Conservation (phyloP, 2,113 vertebrate species). For the Siniperca chuatsi region DNA sequence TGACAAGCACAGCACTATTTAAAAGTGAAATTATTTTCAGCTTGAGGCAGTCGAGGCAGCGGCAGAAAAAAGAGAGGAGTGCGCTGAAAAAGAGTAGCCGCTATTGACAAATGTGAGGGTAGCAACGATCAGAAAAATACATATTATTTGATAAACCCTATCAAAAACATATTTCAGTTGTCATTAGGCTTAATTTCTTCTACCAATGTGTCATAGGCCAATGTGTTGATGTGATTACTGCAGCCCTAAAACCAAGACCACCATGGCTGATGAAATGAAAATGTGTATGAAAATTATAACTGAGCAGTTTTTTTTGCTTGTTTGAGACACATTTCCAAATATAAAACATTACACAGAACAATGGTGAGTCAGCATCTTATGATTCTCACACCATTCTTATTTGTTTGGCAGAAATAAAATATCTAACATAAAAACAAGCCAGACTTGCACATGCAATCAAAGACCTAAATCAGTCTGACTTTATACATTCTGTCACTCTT, state of each 20-base stretch:
- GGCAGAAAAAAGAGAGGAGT: not conserved
- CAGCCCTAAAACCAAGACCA: not conserved
- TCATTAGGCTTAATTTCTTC: not conserved
- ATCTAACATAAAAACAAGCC: not conserved
- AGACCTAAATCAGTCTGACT: not conserved
- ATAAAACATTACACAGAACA: conserved; percentile 21
- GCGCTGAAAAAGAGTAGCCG: conserved; percentile 22
- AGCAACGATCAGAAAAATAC: not conserved
- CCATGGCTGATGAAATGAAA: conserved; percentile 11
- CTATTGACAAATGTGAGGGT: not conserved
- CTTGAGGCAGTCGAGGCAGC: conserved; percentile 34
- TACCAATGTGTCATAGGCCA: not conserved
- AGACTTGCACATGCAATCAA: not conserved
- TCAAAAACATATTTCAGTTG: not conserved
- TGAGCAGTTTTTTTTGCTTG: not conserved
- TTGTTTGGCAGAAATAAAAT: conserved; percentile 8
- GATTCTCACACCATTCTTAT: conserved; percentile 17
- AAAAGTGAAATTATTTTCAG: conserved; percentile 56
- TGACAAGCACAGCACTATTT: conserved; percentile 31
- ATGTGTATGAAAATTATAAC: conserved; percentile 7
- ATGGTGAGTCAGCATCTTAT: conserved; percentile 27
- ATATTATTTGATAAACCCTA: not conserved
- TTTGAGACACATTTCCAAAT: conserved; percentile 2
- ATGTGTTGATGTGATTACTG: not conserved
- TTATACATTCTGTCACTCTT: not conserved